Percentiles rank a stretch among this genome's conserved stretches.
phyloP scores from a whole-genome alignment of 2,797 vertebrate genomes.

The Alcedo atthis region DNA sequence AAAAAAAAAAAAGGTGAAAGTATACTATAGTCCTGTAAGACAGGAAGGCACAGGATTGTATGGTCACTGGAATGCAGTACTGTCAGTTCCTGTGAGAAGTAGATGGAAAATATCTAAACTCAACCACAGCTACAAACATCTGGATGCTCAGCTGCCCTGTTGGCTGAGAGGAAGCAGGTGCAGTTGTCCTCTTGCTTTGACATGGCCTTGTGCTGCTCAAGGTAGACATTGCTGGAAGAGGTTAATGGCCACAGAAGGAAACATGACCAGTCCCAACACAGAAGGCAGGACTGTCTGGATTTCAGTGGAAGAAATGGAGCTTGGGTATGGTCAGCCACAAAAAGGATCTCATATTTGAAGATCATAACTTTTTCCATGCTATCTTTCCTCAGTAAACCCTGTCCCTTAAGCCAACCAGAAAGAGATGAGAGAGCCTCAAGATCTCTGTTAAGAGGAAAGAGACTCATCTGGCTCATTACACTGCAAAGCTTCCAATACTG shows the following conservation, averaged over 20 bases:
- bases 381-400: background rate
- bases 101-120: slow-evolving; percentile 41
- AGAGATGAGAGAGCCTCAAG: background rate
- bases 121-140: slow-evolving; percentile 61
- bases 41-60: slow-evolving; percentile 32
- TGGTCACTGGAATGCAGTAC: slow-evolving; percentile 26
- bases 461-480: background rate
- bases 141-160: slow-evolving; percentile 42
- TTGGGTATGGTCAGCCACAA: background rate
- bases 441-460: background rate
- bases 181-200: slow-evolving; percentile 43
- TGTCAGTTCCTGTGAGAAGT: slow-evolving; percentile 56
- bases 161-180: slow-evolving; percentile 59
- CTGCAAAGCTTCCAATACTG: background rate
- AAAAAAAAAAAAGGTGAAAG: background rate
- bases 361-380: background rate
- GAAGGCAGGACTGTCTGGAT: background rate
- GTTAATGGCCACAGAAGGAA: slow-evolving; percentile 9
- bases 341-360: background rate
- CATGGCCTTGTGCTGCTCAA: background rate
- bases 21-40: background rate
- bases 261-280: background rate
- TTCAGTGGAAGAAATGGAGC: slow-evolving; percentile 6
- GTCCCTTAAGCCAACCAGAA: background rate
- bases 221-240: slow-evolving; percentile 16